phyloP scores from a whole-genome alignment of 2,888 invertebrate genomes.

The Adelognathus sp. region DNA sequence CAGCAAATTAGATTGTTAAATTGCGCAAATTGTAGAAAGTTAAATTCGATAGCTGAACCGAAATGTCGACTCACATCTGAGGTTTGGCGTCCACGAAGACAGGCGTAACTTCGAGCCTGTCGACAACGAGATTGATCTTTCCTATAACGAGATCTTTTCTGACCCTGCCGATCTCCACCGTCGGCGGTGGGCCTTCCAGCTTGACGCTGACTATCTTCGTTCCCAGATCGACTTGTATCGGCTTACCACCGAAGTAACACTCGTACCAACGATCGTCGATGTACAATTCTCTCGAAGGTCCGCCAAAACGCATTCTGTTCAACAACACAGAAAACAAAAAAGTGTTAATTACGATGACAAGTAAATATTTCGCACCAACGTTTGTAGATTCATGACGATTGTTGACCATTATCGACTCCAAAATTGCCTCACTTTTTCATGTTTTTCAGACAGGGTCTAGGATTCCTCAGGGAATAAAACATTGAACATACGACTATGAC shows the following conservation, averaged over 20 bases:
- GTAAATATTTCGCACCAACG: no score
- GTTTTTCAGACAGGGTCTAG: no score
- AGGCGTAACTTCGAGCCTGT: slow-evolving; percentile 90
- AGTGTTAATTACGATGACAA: no score
- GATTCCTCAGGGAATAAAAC: no score
- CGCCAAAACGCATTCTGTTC: slow-evolving; percentile 91
- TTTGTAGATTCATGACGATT: no score
- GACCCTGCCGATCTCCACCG: slow-evolving; percentile 93
- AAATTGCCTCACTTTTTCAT: no score
- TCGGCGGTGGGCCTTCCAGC: slow-evolving; percentile 95
- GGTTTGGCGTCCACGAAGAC: slow-evolving; percentile 92
- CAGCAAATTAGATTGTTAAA: no score
- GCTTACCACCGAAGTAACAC: slow-evolving; percentile 95
- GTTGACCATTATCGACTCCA: no score
- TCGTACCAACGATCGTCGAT: slow-evolving; percentile 95
- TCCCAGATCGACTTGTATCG: slow-evolving; percentile 90
- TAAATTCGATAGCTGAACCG: no score
- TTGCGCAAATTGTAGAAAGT: no score
- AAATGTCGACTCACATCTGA: slow-evolving; percentile 83
- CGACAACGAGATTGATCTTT: slow-evolving; percentile 91
- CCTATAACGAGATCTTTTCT: slow-evolving; percentile 92
- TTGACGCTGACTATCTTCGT: slow-evolving; percentile 90
- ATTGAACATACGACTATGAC: no score
- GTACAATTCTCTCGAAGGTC: slow-evolving; percentile 94
- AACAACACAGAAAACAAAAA: slow-evolving; percentile 7